Evolutionary conservation across 2,888 invertebrate genomes (phyloP).

Genomic region (Deroplatys truncata): DNA sequence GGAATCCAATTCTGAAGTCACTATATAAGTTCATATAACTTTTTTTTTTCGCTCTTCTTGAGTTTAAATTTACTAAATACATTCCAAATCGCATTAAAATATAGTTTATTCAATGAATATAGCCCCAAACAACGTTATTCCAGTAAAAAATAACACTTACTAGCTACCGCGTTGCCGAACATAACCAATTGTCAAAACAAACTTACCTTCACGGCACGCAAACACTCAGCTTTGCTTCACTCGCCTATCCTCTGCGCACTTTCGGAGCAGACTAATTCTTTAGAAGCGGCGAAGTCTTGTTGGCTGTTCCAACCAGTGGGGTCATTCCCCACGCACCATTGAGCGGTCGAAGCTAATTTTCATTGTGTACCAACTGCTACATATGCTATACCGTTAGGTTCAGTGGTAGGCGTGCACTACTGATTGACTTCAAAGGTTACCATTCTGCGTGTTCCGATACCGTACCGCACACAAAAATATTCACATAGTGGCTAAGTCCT

Average conservation of each 20-base stretch:
- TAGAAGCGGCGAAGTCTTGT: background rate
- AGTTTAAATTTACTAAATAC: no score
- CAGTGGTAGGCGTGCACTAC: background rate
- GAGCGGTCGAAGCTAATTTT: background rate
- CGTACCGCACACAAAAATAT: background rate
- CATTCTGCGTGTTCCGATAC: background rate
- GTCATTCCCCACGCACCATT: background rate
- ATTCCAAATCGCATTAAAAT: no score
- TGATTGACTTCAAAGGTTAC: background rate
- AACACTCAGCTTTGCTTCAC: background rate
- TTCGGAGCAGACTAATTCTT: background rate
- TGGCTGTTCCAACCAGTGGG: background rate
- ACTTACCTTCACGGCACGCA: background rate
- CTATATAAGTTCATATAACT: no score
- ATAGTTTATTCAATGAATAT: no score
- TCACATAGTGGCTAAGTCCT: background rate
- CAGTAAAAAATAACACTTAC: no score
- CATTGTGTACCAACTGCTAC: background rate
- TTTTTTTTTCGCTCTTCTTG: no score
- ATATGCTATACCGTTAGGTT: background rate
- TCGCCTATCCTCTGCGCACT: background rate
- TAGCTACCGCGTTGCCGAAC: background rate
- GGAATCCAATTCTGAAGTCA: no score
- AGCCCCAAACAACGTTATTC: no score
- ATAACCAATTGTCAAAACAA: background rate